Base-by-base conservation (phyloP, 2,113 vertebrate genomes). In the Otis tarda region DNA sequence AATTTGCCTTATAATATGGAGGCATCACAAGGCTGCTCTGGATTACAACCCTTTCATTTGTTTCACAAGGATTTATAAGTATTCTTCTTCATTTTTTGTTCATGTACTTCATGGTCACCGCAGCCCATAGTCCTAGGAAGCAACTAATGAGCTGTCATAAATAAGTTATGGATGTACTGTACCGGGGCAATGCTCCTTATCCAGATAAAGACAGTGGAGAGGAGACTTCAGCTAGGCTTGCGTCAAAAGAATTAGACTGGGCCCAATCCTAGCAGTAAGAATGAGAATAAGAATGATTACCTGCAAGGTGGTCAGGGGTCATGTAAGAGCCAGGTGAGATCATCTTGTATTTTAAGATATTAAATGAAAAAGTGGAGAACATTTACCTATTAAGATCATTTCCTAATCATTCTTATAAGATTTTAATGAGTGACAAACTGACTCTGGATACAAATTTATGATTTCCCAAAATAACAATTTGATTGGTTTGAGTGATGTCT, bases 381-480 rank as follows among this genome's bases (percentile, higher is more conserved):
- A 59, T 98, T 98, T 98, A 98, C 98, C 97, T 98, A 98, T 98
- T 98, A 98, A 97, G 96, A 98, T 98, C 81, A 98, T 98, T 98
- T 98, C 97, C 98, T 98, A 98, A 98, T 98, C 97, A 97, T 98
- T 98, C 97, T 98, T 98, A 83, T 97, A 98, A 98, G 96, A 96
- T 97, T 96, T 97, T 98, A 98, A 98, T 98, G 98, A 98, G 97
- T 98, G 98, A 98, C 98, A 98, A 97, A 97, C 98, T 98, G 97
- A 98, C 90, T 98, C 94, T 98, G 97, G 98, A 98, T 98, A 98
- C 96, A 98, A 98, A 98, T 98, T 98, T 98, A 98, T 98, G 96
- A 98, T 98, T 98, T 98, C 98, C 98, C 92, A 98, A 98, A 98
- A 98, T 98, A 98, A 98, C 98, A 95, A 97, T 98, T 98, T 98